Evolutionary conservation across 2,888 invertebrate genomes (phyloP), one percentile per base, ranked within the genome.

Genomic region (Drosophila conformis): DNA sequence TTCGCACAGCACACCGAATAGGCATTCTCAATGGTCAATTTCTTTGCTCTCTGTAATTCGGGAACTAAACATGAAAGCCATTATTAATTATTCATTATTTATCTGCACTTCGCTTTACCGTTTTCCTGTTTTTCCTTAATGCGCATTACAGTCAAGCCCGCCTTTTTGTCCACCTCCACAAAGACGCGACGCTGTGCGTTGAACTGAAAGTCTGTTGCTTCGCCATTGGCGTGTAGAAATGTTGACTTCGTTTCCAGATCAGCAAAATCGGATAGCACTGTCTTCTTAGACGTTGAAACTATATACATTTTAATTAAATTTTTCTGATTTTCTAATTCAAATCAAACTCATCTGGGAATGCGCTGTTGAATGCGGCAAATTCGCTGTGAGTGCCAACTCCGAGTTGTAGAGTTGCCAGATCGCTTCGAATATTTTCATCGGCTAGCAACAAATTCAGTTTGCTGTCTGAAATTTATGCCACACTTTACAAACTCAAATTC

Each of bases 1-100:
- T 92, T 93, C 11, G 91, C 91, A 62, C 92, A 92, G 33, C 90
- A 89, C 27, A 92, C 89, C 62, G 92, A 92, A 57, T 88, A 91
- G 0, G 91, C 87, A 79, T 92, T 92, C 10, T 92, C 91, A 4
- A 92, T 88, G 51, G 86, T 89, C 18, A 93, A 76, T 70, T 92
- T 92, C 8, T 91, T 91, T n/a, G 93, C 82, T 33, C 91, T 89
- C 56, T 91, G 90, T 35, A 93, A 87, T 66, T 92, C 90, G 1
- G 81, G 66, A 15, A 76, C 91, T 90, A 51, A 8, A 21, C 29
- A 48, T 40, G 15, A 1, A 40, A 31, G 51, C 15, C 0, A 10
- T 40, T 31, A 18, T 40, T 40, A 13, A 54, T n/a, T 21, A 40
- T n/a, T 40, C 25, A 29, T 10, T 56, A 21, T 21, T 27, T n/a